Evolutionary conservation across 2,797 vertebrate species (phyloP).

Genomic region (Oryzias dopingdopingensis): DNA sequence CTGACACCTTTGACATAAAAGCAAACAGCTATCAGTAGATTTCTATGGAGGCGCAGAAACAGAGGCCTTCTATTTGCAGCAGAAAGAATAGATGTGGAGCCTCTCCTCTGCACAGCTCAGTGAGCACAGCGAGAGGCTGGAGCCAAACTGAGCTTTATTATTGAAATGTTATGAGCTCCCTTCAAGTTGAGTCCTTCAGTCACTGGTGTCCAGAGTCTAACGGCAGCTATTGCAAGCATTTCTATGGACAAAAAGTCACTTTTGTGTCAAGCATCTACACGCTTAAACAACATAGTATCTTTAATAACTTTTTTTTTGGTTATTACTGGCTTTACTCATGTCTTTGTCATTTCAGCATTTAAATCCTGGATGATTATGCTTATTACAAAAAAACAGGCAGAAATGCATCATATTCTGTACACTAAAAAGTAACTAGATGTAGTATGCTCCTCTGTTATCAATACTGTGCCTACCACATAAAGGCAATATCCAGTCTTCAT

Average conservation of each 20-base stretch:
- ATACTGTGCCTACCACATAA: conserved; percentile 8
- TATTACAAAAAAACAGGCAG: conserved; percentile 25
- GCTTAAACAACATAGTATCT: background rate
- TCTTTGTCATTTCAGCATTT: no score
- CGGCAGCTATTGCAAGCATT: conserved; percentile 34
- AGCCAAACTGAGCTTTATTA: conserved; percentile 49
- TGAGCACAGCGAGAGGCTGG: conserved; percentile 28
- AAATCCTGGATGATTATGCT: conserved; percentile 18
- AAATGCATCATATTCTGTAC: no score
- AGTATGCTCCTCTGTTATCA: background rate
- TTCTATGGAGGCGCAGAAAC: conserved; percentile 28
- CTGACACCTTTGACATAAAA: conserved; percentile 42
- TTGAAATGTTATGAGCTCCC: conserved; percentile 45
- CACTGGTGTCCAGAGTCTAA: conserved; percentile 27
- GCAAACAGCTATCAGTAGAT: conserved; percentile 38
- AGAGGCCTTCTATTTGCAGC: conserved; percentile 34
- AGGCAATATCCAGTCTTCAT: conserved; percentile 2
- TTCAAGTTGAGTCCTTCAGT: conserved; percentile 35
- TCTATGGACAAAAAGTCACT: conserved; percentile 49
- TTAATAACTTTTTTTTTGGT: conserved; percentile 9
- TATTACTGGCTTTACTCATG: no score
- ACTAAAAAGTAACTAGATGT: no score
- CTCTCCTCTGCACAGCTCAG: conserved; percentile 34
- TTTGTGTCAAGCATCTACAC: conserved; percentile 31
- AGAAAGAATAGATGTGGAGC: conserved; percentile 30